These are phyloP conservation scores for Brachionus rotundiformis DNA, from an alignment of 1,140 invertebrate genomes.

Conservation along the genomic window DNA sequence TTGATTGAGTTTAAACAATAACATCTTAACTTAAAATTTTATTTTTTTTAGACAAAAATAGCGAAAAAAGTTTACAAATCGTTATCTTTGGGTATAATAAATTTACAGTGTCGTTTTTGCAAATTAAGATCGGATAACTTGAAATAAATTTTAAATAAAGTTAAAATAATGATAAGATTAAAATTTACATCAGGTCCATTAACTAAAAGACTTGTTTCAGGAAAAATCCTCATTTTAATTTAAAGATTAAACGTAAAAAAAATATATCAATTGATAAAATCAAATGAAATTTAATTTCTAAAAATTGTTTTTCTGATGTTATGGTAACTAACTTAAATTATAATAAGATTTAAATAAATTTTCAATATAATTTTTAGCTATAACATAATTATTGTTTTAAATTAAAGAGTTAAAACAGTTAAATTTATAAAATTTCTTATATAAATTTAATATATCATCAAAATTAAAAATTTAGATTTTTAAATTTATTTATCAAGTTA, in stretches of 20 bases:
- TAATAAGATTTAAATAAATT: not conserved
- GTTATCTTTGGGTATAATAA: not conserved
- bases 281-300: not conserved
- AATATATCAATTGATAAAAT: not conserved
- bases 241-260: not conserved
- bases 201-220: not conserved
- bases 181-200: slow-evolving; percentile 1
- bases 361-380: not conserved
- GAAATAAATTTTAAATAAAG: not conserved
- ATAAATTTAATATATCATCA: too few relatives aligned
- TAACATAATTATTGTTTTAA: too few relatives aligned
- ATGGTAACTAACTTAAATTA: slow-evolving; percentile 8
- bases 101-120: not conserved
- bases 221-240: not conserved
- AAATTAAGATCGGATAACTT: not conserved
- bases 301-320: slow-evolving; percentile 8
- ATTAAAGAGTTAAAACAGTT: too few relatives aligned
- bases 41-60: not conserved
- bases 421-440: too few relatives aligned
- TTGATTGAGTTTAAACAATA: not conserved
- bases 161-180: not conserved
- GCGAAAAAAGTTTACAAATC: not conserved
- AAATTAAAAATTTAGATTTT: too few relatives aligned
- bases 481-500: too few relatives aligned
- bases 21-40: not conserved